These are phyloP conservation scores for Papilio xuthus DNA, from an alignment of 1,140 invertebrate genomes.

Conservation along the genomic window DNA sequence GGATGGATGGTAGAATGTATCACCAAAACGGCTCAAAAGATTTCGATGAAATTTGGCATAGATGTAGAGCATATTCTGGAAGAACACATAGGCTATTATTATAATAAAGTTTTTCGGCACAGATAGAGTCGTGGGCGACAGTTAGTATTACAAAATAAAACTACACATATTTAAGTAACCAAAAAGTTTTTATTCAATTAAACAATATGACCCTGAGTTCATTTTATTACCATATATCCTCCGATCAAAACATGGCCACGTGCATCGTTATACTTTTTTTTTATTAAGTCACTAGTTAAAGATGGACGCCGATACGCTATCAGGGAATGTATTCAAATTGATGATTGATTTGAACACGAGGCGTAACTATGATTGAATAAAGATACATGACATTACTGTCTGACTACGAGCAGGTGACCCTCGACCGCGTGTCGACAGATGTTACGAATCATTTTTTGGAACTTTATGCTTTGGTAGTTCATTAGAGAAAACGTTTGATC, in stretches of 20 bases:
- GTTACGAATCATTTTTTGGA: conserved; percentile 41
- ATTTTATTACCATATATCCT: conserved; percentile 43
- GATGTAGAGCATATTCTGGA: no score
- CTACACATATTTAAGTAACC: conserved; percentile 4
- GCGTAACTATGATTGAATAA: conserved; percentile 71
- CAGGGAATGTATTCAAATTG: conserved; percentile 76
- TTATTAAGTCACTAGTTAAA: conserved; percentile 65
- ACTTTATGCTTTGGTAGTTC: conserved; percentile 31
- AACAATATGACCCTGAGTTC: conserved; percentile 27
- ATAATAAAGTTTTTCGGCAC: no score
- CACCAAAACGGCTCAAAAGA: no score
- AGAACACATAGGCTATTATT: no score
- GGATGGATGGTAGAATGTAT: no score
- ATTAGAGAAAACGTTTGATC: conserved; percentile 18
- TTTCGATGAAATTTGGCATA: no score
- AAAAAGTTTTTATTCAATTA: conserved; percentile 35
- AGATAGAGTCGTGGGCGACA: no score
- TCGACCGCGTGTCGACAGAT: conserved; percentile 68
- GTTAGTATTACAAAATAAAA: background rate
- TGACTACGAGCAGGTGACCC: conserved; percentile 62
- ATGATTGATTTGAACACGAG: conserved; percentile 76
- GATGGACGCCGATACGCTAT: conserved; percentile 57
- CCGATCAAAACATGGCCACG: conserved; percentile 39
- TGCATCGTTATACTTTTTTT: conserved; percentile 44
- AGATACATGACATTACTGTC: conserved; percentile 78